Conservation (phyloP, 2,113 vertebrate genomes). For the Grantiella picta region DNA sequence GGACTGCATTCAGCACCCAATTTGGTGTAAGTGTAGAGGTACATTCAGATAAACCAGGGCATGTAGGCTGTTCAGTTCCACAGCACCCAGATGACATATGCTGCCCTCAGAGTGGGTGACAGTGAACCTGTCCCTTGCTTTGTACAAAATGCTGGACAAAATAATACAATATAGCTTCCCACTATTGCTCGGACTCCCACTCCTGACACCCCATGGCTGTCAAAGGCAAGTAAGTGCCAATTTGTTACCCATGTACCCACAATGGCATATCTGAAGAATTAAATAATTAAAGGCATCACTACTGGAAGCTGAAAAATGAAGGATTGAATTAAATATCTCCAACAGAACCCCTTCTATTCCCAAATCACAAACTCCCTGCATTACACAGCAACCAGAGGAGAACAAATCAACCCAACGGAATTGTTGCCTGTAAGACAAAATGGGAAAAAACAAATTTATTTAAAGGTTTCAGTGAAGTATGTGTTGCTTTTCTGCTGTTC, state of each 20-base stretch:
- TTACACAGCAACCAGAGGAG: neutral
- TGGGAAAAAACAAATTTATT: neutral
- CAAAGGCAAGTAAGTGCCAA: neutral
- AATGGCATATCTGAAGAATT: neutral
- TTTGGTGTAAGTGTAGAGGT: neutral
- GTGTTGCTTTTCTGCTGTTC: neutral
- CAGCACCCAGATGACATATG: neutral
- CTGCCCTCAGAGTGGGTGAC: neutral
- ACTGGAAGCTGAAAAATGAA: neutral
- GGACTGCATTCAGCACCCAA: neutral
- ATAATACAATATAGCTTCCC: accelerated
- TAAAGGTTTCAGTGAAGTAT: neutral
- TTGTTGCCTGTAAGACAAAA: neutral
- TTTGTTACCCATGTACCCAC: neutral
- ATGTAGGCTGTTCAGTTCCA: neutral
- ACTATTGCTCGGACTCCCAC: neutral
- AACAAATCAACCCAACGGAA: neutral
- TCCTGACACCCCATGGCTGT: neutral
- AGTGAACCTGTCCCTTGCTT: neutral
- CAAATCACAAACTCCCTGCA: neutral
- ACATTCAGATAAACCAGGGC: neutral
- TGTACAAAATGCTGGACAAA: neutral
- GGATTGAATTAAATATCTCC: neutral
- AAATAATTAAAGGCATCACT: neutral
- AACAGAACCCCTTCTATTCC: neutral